Base-by-base conservation (phyloP, 2,888 invertebrate species). In the Cerastis leucographa region DNA sequence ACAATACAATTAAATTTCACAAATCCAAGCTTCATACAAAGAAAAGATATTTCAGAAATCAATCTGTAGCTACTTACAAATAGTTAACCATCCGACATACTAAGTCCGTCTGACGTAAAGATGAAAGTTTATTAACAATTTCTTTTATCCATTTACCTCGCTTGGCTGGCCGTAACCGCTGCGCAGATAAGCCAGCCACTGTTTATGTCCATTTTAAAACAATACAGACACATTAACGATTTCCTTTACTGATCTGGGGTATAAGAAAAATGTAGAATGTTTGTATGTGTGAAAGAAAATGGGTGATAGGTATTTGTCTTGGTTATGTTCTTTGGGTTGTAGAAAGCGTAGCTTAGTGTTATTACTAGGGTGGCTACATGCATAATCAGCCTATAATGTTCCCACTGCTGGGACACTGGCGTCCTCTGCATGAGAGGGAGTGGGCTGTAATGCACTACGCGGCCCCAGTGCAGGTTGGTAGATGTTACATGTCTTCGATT, bases 61-160 rank as follows among this genome's bases (percentile, higher is more conserved):
- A 4, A 25, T 54, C 8, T 40, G 9, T 19, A 35, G 61, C 64
- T 56, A 49, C 64, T 65, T 44, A 74, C n/a, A 82, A 68, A 79
- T 54, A n/a, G 51, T 66, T 40, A 65, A 12, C 46, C 59, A 51
- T 42, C 51, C 73, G 14, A 73, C 66, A 79, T 35, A 70, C 79
- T 62, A 46, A 74, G 64, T 35, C 61, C 49, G 64, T 22, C 67
- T 42, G 46, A 82, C 65, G 74, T 46, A 70, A 69, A 82, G 82
- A 84, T 77, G 83, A 84, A 84, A 84, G 85, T 84, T 85, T 84
- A 84, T 74, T 74, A 84, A 85, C 83, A 85, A 85, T 84, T 74
- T 85, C 74, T 84, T 84, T 82, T 84, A 82, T 82, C 85, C 83
- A 82, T 84, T 84, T 85, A 78, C 83, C 35, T 40, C 85, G 83